Conservation (phyloP, 1,140 invertebrate genomes). For the Caerostris darwini region DNA sequence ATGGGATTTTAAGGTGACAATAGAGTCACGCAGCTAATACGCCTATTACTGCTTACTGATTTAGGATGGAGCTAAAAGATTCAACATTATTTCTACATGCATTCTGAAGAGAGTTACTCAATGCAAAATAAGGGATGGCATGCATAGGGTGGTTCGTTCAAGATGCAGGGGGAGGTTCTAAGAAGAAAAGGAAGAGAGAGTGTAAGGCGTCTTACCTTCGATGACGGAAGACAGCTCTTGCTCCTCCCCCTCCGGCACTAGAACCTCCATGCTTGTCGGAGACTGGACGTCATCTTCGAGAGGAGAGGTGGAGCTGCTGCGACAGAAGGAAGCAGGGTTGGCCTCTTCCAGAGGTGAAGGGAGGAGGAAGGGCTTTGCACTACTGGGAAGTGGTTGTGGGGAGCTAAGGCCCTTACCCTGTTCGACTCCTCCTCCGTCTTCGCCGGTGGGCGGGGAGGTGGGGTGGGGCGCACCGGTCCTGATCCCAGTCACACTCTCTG, state of each 20-base stretch:
- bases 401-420: constrained; percentile 72
- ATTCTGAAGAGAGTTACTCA: no score
- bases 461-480: neutral
- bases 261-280: constrained; percentile 76
- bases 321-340: constrained; percentile 78
- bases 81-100: no score
- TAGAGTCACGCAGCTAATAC: no score
- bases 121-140: no score
- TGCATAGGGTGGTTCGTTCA: neutral
- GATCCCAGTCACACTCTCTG: constrained; percentile 1
- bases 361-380: neutral
- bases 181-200: neutral
- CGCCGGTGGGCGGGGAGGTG: neutral
- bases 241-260: constrained; percentile 74
- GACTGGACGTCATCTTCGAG: constrained; percentile 69
- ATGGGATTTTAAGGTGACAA: no score
- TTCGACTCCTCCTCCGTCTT: neutral
- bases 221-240: constrained; percentile 73
- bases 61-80: no score
- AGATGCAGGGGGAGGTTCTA: neutral
- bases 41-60: no score
- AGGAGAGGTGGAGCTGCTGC: constrained; percentile 72
- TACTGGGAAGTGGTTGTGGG: constrained; percentile 51
- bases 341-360: constrained; percentile 69
- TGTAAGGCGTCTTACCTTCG: constrained; percentile 76